phyloP scores from a whole-genome alignment of 2,797 vertebrate genomes.

The Tamandua tetradactyla region DNA sequence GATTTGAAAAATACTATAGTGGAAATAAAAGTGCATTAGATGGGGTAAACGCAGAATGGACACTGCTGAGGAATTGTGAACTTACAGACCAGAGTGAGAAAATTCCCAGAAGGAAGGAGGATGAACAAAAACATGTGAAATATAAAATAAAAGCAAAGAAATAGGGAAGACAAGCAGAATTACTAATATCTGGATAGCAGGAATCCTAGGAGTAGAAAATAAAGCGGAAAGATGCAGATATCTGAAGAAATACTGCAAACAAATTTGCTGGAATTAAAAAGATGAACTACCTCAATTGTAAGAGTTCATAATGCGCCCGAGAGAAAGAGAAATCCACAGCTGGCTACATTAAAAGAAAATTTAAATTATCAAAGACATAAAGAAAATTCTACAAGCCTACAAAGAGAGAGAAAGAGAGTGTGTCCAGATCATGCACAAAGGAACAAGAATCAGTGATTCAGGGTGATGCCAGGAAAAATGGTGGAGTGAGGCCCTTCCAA shows the following conservation, averaged over 20 bases:
- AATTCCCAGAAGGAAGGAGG: not conserved
- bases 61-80: not conserved
- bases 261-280: not conserved
- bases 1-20: not conserved
- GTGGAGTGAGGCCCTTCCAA: not conserved
- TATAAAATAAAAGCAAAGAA: not conserved
- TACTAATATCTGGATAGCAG: not conserved
- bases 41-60: not conserved
- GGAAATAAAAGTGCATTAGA: not conserved
- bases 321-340: not conserved
- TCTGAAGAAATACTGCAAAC: not conserved
- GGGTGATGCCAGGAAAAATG: not conserved
- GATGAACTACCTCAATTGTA: not conserved
- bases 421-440: not conserved
- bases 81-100: not conserved
- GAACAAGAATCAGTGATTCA: not conserved
- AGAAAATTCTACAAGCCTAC: not conserved
- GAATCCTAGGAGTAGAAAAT: not conserved
- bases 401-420: not conserved
- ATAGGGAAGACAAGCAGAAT: not conserved
- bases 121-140: not conserved
- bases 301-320: not conserved
- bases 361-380: not conserved
- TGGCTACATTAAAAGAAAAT: not conserved
- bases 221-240: not conserved